Conservation (phyloP, 2,113 vertebrate genomes). For the Scalopus aquaticus region DNA sequence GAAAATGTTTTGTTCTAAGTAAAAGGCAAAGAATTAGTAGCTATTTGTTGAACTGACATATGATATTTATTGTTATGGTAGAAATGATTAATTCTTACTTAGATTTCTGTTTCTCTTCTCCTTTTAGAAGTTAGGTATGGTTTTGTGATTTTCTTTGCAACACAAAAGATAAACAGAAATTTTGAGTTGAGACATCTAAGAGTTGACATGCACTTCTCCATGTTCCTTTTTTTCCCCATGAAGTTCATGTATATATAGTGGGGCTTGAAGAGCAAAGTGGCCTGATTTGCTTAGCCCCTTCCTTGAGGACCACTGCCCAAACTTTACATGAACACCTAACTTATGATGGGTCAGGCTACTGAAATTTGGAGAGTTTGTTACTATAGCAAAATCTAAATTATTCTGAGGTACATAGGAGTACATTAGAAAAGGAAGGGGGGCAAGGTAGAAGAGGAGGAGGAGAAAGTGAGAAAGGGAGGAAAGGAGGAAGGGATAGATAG, state of each 20-base stretch:
- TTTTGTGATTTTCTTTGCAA: not conserved
- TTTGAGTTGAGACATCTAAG: not conserved
- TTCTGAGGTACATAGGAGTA: not conserved
- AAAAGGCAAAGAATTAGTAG: not conserved
- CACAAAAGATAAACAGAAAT: not conserved
- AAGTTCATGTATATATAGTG: fast-evolving
- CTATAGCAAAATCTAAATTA: not conserved
- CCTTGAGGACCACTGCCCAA: not conserved
- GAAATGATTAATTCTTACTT: not conserved
- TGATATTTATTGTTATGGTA: not conserved
- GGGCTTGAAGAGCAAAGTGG: not conserved
- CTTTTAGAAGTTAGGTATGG: not conserved
- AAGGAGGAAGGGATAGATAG: not conserved
- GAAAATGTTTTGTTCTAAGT: not conserved
- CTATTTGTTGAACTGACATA: not conserved
- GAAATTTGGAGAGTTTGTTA: not conserved
- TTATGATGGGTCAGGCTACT: not conserved
- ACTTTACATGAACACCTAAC: not conserved
- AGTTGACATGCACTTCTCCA: not conserved
- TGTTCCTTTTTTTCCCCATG: not conserved
- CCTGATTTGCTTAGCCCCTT: not conserved
- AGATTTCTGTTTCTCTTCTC: not conserved
- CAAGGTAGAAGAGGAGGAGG: no score
- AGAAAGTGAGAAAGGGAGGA: not conserved
- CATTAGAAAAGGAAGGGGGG: not conserved